Percentiles rank a stretch among this genome's conserved stretches.
phyloP scores from a whole-genome alignment of 2,888 invertebrate genomes.

The Lepas anatifera region DNA sequence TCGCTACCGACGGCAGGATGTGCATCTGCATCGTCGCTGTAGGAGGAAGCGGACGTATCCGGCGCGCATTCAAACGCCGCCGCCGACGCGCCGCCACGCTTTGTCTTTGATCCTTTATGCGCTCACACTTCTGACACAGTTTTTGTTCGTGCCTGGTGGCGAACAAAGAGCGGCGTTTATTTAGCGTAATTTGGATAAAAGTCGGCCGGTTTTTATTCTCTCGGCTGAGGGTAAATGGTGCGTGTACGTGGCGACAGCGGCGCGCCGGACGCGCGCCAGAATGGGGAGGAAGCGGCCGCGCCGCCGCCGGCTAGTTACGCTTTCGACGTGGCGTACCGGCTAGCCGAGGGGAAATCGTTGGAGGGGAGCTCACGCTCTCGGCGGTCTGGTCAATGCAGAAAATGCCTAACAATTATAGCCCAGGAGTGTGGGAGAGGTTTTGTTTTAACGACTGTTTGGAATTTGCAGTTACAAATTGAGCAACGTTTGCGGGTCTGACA shows the following conservation, averaged over 20 bases:
- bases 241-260: background rate
- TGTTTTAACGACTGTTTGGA: no score
- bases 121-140: background rate
- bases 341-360: no score
- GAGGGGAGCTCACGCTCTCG: no score
- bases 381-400: no score
- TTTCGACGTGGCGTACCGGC: background rate
- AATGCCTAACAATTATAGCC: no score
- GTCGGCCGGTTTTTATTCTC: conserved; percentile 7
- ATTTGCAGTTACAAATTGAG: no score
- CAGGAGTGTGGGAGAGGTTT: no score
- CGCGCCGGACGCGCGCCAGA: background rate
- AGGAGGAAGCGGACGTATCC: background rate
- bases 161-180: conserved; percentile 5
- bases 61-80: background rate
- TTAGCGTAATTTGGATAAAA: conserved; percentile 9
- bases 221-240: background rate
- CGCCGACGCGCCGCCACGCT: background rate
- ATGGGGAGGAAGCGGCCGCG: background rate
- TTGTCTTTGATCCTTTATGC: conserved; percentile 6
- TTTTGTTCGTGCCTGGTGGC: background rate
- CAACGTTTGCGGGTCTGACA: no score
- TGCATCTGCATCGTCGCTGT: no score
- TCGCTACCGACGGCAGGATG: no score
- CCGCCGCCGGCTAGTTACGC: background rate